Evolutionary conservation across 2,888 invertebrate species (phyloP).

Genomic region (Meiosimyza decipiens): DNA sequence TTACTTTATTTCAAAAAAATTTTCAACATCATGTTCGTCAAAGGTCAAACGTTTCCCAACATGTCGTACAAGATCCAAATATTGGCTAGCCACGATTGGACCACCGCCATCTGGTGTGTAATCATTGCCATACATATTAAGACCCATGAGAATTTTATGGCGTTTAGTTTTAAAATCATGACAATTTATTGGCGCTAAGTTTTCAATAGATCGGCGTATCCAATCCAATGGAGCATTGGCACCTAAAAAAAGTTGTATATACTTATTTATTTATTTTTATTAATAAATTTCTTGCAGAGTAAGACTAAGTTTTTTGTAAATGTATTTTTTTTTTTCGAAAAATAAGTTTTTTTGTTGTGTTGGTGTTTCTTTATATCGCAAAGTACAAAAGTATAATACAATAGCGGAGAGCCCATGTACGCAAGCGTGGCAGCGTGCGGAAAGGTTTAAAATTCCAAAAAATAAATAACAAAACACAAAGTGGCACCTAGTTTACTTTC

Average conservation of each 20-base stretch:
- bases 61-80: constrained; percentile 78
- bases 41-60: constrained; percentile 81
- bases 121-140: constrained; percentile 95
- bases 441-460: too few species aligned
- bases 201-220: constrained; percentile 81
- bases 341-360: too few species aligned
- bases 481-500: too few species aligned
- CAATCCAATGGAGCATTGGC: constrained; percentile 91
- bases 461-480: too few species aligned
- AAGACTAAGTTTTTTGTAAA: too few species aligned
- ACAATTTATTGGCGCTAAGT: constrained; percentile 74
- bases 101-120: constrained; percentile 85
- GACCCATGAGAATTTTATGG: constrained; percentile 84
- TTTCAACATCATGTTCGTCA: constrained; percentile 83
- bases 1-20: constrained; percentile 88
- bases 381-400: too few species aligned
- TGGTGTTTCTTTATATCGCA: too few species aligned
- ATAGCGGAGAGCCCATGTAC: too few species aligned
- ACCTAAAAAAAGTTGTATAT: constrained; percentile 69
- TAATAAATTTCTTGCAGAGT: too few species aligned
- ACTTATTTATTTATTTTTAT: too few species aligned
- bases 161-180: constrained; percentile 69
- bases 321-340: too few species aligned
- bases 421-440: too few species aligned
- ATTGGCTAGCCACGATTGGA: constrained; percentile 83